A percentile compares a stretch with the other conserved stretches of the same genome.
These are phyloP conservation scores for Heloderma charlesbogerti DNA, from an alignment of 2,113 vertebrate genomes.

Conservation along the genomic window DNA sequence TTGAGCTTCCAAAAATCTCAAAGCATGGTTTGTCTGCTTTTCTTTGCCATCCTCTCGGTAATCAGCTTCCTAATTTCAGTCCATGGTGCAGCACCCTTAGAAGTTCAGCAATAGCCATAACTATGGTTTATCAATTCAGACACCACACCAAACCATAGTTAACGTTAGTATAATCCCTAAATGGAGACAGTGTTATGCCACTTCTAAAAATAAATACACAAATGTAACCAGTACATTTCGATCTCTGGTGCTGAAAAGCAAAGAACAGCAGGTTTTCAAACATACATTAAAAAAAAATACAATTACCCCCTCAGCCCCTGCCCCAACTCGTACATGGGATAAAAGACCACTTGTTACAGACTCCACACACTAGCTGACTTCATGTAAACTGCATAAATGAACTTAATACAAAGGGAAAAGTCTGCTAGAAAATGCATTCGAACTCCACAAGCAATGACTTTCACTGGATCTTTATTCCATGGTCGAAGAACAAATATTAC, in stretches of 20 bases:
- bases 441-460: background rate
- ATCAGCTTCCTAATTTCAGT: background rate
- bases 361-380: background rate
- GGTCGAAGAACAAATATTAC: background rate
- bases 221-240: background rate
- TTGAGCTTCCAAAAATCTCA: slow-evolving; percentile 3
- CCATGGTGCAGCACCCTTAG: background rate
- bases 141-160: background rate
- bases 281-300: background rate
- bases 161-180: background rate
- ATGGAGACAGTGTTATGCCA: background rate
- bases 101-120: background rate
- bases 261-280: background rate
- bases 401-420: background rate
- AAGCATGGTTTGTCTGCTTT: background rate
- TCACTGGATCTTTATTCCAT: background rate
- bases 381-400: background rate
- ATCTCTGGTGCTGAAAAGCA: background rate
- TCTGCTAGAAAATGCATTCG: background rate
- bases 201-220: background rate
- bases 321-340: background rate
- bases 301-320: background rate
- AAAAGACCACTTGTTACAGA: background rate
- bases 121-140: background rate
- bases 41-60: background rate